A percentile compares a stretch with the other conserved stretches of the same genome.
These are phyloP conservation scores for Bagarius yarrelli DNA, from an alignment of 2,113 vertebrate genomes.

Conservation along the genomic window DNA sequence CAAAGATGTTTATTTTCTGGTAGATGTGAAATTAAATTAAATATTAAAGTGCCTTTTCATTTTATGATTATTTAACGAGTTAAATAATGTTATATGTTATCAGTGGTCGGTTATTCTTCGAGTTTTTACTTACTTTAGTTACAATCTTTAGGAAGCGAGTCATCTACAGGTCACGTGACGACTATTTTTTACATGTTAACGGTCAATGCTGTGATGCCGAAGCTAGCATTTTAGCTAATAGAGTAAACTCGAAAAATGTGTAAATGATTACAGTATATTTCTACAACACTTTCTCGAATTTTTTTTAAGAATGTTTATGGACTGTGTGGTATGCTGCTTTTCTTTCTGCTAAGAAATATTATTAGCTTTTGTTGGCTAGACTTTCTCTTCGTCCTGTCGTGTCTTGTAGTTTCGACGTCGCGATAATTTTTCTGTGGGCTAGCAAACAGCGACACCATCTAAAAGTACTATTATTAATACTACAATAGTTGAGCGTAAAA, in stretches of 20 bases:
- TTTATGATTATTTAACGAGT: not conserved
- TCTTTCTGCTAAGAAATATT: not conserved
- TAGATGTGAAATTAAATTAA: not conserved
- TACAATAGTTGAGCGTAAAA: not conserved
- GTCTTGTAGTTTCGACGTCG: not conserved
- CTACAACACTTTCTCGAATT: not conserved
- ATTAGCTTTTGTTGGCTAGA: not conserved
- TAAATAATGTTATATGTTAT: not conserved
- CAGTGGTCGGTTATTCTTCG: not conserved
- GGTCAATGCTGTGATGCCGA: not conserved
- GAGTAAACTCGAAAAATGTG: not conserved
- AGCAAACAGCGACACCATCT: not conserved
- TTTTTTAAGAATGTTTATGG: rapidly evolving
- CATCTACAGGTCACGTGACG: not conserved
- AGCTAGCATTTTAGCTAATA: not conserved
- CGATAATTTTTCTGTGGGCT: not conserved
- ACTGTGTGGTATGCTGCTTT: not conserved
- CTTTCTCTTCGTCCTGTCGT: not conserved
- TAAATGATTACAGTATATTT: not conserved
- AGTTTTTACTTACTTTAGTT: not conserved
- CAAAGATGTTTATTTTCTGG: not conserved
- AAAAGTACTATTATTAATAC: not conserved
- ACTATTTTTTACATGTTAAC: not conserved
- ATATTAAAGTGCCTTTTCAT: not conserved
- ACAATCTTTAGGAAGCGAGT: not conserved